phyloP scores from a whole-genome alignment of 2,888 invertebrate genomes.

The Oscheius myriophilus region DNA sequence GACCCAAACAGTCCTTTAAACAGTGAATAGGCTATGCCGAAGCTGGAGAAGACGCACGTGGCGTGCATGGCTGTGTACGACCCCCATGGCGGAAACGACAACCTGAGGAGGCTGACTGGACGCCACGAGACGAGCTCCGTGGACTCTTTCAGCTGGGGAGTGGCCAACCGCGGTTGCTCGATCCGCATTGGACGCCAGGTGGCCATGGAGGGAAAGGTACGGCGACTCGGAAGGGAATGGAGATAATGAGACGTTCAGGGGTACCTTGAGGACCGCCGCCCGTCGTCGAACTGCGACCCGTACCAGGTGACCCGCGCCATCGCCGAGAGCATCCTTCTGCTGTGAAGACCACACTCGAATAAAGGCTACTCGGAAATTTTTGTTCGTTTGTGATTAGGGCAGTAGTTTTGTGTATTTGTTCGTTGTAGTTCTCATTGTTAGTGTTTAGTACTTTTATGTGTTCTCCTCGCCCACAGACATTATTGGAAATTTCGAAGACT shows the following conservation, averaged over 20 bases:
- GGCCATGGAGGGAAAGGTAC: conserved; percentile 57
- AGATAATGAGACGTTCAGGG: conserved; percentile 38
- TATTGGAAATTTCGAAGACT: too few relatives aligned
- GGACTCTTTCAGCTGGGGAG: conserved; percentile 84
- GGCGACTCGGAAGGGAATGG: too few relatives aligned
- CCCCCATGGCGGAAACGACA: conserved; percentile 89
- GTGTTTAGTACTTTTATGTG: too few relatives aligned
- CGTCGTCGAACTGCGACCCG: conserved; percentile 68
- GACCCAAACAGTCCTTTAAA: background rate
- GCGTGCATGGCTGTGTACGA: conserved; percentile 78
- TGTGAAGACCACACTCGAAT: conserved; percentile 4
- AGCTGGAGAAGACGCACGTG: conserved; percentile 86
- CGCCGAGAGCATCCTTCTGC: conserved; percentile 48
- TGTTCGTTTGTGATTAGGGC: background rate
- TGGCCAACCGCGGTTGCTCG: conserved; percentile 65
- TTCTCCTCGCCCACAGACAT: too few relatives aligned
- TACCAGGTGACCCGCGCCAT: conserved; percentile 61
- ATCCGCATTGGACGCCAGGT: conserved; percentile 68
- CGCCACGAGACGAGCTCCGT: conserved; percentile 94
- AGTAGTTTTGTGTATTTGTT: background rate
- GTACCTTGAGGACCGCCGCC: conserved; percentile 68
- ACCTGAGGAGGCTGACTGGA: conserved; percentile 91
- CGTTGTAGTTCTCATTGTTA: too few relatives aligned
- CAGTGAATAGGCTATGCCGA: conserved; percentile 72
- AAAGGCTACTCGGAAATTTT: conserved; percentile 2